phyloP scores from a whole-genome alignment of 1,140 invertebrate genomes.

The Harpegnathos saltator region DNA sequence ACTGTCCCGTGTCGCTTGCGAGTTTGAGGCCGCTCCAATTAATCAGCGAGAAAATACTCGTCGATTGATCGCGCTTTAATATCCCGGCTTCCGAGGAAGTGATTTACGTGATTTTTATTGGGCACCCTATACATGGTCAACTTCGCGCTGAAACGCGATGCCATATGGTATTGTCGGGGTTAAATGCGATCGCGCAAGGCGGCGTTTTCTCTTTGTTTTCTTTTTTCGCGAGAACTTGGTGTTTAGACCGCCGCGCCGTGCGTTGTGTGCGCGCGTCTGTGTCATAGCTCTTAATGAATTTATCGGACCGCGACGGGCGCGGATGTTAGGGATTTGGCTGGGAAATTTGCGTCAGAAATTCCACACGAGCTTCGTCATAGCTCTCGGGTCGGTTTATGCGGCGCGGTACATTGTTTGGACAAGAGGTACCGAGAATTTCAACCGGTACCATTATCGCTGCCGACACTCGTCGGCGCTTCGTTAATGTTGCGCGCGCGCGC shows the following conservation, averaged over 20 bases:
- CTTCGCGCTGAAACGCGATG: background rate
- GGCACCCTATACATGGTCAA: background rate
- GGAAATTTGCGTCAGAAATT: slow-evolving; percentile 55
- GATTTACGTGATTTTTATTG: background rate
- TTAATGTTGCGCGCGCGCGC: slow-evolving; percentile 10
- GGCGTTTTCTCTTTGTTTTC: too few relatives aligned
- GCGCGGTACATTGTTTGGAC: slow-evolving; percentile 32
- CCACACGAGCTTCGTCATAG: slow-evolving; percentile 45
- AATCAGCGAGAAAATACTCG: too few relatives aligned
- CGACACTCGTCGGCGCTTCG: background rate
- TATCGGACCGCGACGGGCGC: slow-evolving; percentile 10
- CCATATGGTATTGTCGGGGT: background rate
- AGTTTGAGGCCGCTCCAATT: too few relatives aligned
- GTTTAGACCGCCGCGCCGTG: background rate
- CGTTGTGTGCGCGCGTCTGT: too few relatives aligned
- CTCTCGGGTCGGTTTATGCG: slow-evolving; percentile 15
- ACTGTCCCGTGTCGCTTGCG: too few relatives aligned
- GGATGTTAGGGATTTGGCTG: slow-evolving; percentile 44
- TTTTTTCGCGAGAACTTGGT: slow-evolving; percentile 8
- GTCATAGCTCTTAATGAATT: slow-evolving; percentile 43
- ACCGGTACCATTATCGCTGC: background rate
- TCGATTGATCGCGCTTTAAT: too few relatives aligned
- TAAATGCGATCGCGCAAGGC: slow-evolving; percentile 5
- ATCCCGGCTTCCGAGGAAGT: too few relatives aligned
- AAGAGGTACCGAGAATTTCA: slow-evolving; percentile 44